These are phyloP conservation scores for Lamproptera curius DNA, from an alignment of 2,888 invertebrate species.

Conservation along the genomic window DNA sequence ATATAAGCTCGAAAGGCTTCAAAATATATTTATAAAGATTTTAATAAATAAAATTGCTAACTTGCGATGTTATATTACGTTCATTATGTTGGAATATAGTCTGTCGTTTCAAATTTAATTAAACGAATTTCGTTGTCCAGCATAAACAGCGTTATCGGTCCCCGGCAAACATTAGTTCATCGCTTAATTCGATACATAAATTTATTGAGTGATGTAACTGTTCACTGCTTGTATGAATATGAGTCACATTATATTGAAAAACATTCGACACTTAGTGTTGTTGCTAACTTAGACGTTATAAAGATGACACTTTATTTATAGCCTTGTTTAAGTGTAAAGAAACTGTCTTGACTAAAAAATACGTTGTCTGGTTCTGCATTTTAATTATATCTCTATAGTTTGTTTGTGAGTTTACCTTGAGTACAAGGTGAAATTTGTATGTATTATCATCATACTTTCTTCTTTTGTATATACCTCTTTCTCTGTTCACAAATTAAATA, in stretches of 20 bases:
- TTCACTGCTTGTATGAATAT: not conserved
- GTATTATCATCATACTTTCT: too few species aligned
- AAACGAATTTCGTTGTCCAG: too few species aligned
- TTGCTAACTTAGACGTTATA: not conserved
- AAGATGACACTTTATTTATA: not conserved
- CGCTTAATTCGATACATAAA: conserved; percentile 11
- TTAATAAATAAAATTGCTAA: too few species aligned
- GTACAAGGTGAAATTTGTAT: conserved; percentile 15
- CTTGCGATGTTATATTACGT: too few species aligned
- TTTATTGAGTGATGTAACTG: not conserved
- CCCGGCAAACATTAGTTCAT: conserved; percentile 16
- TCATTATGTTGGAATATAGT: too few species aligned
- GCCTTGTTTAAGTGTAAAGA: too few species aligned
- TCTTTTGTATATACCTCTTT: too few species aligned
- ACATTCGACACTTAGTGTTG: not conserved
- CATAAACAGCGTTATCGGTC: not conserved
- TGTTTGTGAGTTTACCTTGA: conserved; percentile 27
- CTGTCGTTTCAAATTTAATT: too few species aligned
- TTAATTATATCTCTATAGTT: conserved; percentile 37
- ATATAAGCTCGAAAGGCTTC: too few species aligned
- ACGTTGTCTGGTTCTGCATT: conserved; percentile 35
- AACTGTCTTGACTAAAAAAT: too few species aligned
- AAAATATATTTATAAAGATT: too few species aligned
- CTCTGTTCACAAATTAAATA: too few species aligned
- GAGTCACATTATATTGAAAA: conserved; percentile 4